Conservation (phyloP, 2,113 vertebrate species). For the Gallinago media region DNA sequence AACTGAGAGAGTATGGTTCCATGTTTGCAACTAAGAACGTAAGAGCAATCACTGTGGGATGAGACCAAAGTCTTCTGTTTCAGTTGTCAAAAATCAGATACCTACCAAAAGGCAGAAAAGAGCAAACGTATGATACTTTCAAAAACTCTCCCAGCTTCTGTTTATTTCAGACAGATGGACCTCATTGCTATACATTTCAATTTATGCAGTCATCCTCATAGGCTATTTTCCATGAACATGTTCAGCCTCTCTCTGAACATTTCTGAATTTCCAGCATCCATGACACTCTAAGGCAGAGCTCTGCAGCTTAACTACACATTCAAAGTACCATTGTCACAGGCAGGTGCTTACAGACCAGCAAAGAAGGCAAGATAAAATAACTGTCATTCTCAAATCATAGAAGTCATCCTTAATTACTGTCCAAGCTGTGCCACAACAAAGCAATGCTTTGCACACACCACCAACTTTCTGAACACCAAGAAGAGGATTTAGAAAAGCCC, state of each 20-base stretch:
- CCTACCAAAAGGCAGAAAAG: neutral
- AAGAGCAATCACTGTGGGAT: neutral
- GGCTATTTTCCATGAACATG: neutral
- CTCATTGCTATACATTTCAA: neutral
- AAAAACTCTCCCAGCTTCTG: neutral
- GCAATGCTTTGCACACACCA: neutral
- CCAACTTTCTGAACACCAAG: neutral
- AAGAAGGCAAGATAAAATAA: neutral
- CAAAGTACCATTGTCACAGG: neutral
- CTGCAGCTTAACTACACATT: neutral
- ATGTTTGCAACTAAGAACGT: neutral
- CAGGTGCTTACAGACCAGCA: neutral
- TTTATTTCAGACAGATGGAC: neutral
- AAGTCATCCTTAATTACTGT: neutral
- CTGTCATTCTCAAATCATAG: accelerated
- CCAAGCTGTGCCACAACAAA: neutral
- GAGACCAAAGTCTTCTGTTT: neutral
- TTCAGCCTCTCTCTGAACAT: neutral
- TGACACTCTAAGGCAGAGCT: accelerated
- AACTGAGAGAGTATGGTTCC: neutral
- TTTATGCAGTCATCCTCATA: neutral
- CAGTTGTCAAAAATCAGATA: neutral
- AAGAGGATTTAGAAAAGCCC: neutral
- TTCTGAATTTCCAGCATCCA: neutral
- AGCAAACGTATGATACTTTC: neutral